Conservation (phyloP, 2,797 vertebrate species). For the Moxostoma hubbsi region DNA sequence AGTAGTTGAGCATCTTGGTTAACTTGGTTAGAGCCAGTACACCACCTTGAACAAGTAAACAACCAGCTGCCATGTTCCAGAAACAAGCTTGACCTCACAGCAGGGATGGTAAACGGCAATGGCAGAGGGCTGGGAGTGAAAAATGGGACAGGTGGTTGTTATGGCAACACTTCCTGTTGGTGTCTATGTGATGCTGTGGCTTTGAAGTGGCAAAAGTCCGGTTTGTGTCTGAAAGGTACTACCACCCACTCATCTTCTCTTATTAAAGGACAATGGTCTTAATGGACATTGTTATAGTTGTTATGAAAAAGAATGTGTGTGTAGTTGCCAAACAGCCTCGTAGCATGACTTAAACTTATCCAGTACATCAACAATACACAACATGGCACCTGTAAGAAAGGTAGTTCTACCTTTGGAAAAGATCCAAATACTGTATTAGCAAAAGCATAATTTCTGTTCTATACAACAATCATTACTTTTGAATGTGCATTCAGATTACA, state of each 20-base stretch:
- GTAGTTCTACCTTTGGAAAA: background rate
- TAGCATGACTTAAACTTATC: constrained; percentile 16
- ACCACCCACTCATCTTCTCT: constrained; percentile 26
- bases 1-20: background rate
- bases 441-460: background rate
- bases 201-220: background rate
- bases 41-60: background rate
- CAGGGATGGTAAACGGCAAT: background rate
- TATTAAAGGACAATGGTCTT: constrained; percentile 28
- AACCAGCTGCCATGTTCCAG: no score
- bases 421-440: background rate
- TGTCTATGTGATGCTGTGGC: background rate
- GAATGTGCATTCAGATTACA: background rate
- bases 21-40: background rate
- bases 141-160: no score
- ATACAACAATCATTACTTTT: background rate
- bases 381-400: no score
- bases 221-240: constrained; percentile 1
- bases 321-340: background rate
- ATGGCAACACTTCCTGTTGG: background rate
- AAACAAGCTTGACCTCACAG: no score
- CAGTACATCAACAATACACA: background rate
- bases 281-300: constrained; percentile 7
- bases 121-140: no score
- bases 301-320: constrained; percentile 11